These are phyloP conservation scores for Alca torda DNA, from an alignment of 2,797 vertebrate species.

Conservation along the genomic window DNA sequence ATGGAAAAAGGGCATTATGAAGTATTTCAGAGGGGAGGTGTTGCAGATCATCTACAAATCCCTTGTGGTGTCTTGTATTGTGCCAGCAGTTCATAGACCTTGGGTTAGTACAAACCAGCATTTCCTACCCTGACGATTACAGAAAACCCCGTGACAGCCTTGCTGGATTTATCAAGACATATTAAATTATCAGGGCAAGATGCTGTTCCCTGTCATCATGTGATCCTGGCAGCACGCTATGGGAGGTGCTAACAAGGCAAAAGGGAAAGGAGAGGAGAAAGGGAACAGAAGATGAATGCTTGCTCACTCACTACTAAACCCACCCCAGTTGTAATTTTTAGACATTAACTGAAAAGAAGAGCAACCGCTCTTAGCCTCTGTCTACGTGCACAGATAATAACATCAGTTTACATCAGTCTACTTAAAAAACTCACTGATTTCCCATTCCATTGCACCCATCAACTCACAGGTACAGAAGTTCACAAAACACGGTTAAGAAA, in stretches of 20 bases:
- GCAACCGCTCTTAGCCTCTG: background rate
- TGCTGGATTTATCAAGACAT: conserved; percentile 23
- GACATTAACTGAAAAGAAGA: background rate
- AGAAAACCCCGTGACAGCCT: conserved; percentile 11
- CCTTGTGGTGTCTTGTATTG: background rate
- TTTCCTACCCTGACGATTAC: background rate
- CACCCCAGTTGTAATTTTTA: background rate
- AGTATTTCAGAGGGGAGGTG: background rate
- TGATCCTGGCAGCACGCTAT: background rate
- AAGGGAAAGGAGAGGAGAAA: background rate
- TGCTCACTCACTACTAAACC: background rate
- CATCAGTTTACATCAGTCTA: background rate
- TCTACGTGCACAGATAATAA: background rate
- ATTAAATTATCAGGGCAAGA: conserved; percentile 56
- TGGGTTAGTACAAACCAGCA: background rate
- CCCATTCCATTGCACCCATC: background rate
- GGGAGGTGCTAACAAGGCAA: background rate
- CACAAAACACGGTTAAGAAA: background rate
- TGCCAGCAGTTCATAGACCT: background rate
- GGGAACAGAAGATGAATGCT: background rate
- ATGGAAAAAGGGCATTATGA: background rate
- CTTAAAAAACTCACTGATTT: background rate
- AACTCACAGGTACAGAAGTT: background rate
- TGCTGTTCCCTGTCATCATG: conserved; percentile 24
- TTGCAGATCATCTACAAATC: background rate